Evolutionary conservation across 1,140 invertebrate species (phyloP).

Genomic region (Cotesia typhae): DNA sequence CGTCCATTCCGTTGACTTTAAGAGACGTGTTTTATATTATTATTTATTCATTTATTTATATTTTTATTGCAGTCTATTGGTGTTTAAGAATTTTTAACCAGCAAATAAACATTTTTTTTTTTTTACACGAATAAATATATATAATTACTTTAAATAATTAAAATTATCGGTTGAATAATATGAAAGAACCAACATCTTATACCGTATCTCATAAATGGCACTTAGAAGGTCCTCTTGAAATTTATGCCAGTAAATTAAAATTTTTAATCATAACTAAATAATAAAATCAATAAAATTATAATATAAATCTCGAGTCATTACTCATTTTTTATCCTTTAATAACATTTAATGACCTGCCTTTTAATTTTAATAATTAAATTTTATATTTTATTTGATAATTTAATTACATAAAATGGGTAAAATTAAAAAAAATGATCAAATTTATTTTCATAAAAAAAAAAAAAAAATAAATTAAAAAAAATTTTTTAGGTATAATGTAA

Average conservation of each 20-base stretch:
- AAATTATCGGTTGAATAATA: slow-evolving; percentile 29
- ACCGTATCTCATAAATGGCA: slow-evolving; percentile 46
- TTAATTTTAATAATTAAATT: no score
- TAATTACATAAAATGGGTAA: no score
- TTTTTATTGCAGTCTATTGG: no score
- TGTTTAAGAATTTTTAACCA: slow-evolving; percentile 5
- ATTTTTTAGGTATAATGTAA: no score
- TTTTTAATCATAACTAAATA: slow-evolving; percentile 7
- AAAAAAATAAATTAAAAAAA: neutral
- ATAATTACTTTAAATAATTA: neutral
- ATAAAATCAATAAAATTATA: slow-evolving; percentile 7
- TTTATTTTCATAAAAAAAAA: neutral
- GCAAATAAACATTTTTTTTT: slow-evolving; percentile 23
- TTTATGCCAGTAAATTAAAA: slow-evolving; percentile 44
- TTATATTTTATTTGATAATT: no score
- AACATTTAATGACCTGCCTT: no score
- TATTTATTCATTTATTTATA: neutral
- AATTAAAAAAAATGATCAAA: no score
- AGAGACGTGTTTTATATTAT: neutral
- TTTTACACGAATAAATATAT: neutral
- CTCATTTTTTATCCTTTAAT: no score
- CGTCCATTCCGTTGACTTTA: slow-evolving; percentile 35
- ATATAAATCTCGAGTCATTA: neutral
- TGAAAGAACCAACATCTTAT: slow-evolving; percentile 48
- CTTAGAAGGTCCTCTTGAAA: slow-evolving; percentile 41